Percentiles rank a stretch among this genome's conserved stretches.
Conservation (phyloP, 2,888 invertebrate species). For the Drosophila cracens region DNA sequence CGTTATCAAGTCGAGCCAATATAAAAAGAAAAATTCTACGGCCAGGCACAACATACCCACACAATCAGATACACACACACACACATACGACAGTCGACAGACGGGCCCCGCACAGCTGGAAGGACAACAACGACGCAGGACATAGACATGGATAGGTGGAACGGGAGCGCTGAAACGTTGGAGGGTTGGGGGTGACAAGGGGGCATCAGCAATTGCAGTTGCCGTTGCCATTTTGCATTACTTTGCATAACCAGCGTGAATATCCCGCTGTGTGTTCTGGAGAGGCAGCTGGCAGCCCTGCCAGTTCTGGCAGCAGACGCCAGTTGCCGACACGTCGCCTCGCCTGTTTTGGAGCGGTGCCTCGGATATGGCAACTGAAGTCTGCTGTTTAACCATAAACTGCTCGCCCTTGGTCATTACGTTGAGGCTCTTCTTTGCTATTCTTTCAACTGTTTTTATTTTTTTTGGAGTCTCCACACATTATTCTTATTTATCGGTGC, state of each 20-base stretch:
- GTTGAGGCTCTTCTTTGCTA: slow-evolving; percentile 32
- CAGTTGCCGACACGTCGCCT: slow-evolving; percentile 50
- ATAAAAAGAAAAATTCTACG: slow-evolving; percentile 65
- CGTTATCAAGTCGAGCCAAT: slow-evolving; percentile 77
- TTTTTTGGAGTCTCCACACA: slow-evolving; percentile 49
- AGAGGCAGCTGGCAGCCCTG: slow-evolving; percentile 9
- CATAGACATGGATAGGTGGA: slow-evolving; percentile 23
- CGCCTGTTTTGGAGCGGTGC: slow-evolving; percentile 41
- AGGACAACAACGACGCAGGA: slow-evolving; percentile 53
- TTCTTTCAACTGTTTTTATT: slow-evolving; percentile 1
- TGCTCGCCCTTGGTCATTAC: slow-evolving; percentile 74
- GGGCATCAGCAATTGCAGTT: slow-evolving; percentile 69
- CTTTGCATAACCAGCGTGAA: slow-evolving; percentile 71
- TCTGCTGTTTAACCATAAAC: slow-evolving; percentile 73
- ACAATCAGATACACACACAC: slow-evolving; percentile 17
- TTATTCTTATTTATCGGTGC: slow-evolving; percentile 72
- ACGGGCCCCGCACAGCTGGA: slow-evolving; percentile 63
- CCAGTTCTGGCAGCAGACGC: slow-evolving; percentile 21
- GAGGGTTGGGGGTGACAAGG: not conserved
- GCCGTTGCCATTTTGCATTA: slow-evolving; percentile 76
- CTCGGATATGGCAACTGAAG: slow-evolving; percentile 43
- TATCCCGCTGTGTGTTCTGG: slow-evolving; percentile 60
- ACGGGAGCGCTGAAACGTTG: not conserved
- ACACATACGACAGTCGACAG: slow-evolving; percentile 12
- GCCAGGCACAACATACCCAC: slow-evolving; percentile 23